Conservation (phyloP, 2,888 invertebrate species). For the Ditylenchus weischeri region DNA sequence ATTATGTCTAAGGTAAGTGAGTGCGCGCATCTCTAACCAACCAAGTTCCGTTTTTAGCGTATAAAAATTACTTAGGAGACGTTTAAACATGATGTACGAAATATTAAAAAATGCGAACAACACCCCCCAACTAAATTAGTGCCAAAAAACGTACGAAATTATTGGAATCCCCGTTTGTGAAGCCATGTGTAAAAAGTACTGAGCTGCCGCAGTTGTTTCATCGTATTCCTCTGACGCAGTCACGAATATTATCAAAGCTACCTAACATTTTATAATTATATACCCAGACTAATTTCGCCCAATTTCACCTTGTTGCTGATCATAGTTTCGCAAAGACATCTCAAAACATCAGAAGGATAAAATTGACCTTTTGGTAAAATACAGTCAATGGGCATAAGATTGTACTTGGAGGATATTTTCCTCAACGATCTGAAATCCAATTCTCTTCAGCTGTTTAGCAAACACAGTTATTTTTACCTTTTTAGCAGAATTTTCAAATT, state of each 20-base stretch:
- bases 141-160: slow-evolving; percentile 67
- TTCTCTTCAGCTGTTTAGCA: not conserved
- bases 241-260: slow-evolving; percentile 50
- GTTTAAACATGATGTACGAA: too few species aligned
- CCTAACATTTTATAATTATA: slow-evolving; percentile 22
- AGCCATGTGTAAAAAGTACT: slow-evolving; percentile 49
- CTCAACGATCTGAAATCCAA: slow-evolving; percentile 38
- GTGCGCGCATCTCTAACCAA: too few species aligned
- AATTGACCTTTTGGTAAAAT: slow-evolving; percentile 52
- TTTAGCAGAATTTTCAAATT: too few species aligned
- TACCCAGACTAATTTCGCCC: too few species aligned
- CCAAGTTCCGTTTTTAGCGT: too few species aligned
- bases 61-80: too few species aligned
- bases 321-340: slow-evolving; percentile 52
- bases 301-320: slow-evolving; percentile 30
- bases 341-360: slow-evolving; percentile 49
- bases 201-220: slow-evolving; percentile 47
- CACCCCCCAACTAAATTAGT: too few species aligned
- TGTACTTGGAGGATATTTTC: slow-evolving; percentile 40
- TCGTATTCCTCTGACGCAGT: slow-evolving; percentile 52
- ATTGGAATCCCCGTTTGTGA: slow-evolving; percentile 76
- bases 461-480: too few species aligned
- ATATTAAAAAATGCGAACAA: too few species aligned
- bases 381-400: slow-evolving; percentile 47
- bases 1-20: too few species aligned